Base-by-base conservation (phyloP, 2,888 invertebrate species). In the Deilephila porcellus region DNA sequence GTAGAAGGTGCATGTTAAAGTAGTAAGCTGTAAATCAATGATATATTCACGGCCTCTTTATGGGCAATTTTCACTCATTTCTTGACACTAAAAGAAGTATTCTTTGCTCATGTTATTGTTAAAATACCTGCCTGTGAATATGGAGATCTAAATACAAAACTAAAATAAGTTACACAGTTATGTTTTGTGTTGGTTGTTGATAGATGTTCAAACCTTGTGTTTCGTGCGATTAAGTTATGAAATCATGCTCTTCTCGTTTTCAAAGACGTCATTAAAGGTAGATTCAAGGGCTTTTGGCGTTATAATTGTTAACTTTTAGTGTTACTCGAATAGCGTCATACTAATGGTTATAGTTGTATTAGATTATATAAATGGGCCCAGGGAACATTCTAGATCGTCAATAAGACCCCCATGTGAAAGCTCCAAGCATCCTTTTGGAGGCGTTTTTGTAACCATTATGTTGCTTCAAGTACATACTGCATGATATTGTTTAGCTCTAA, bases 31-130 rank as follows among this genome's bases (percentile, higher is more conserved):
- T 85, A 89, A 87, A 88, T 86, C 81, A 80, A 86, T 81, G 85
- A 86, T 89, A 88, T 85, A 86, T 89, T 91, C 90, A 88, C 93
- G 93, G 92, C 92, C 92, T 91, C 91, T 89, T 90, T 91, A 85
- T 78, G 80, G 83, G 85, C 82, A 87, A 88, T 89, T 91, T 91
- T 92, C 37, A 73, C 63, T 73, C 37, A 19, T 67, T 67, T 73
- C 59, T 59, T 45, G 20, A 56, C 59, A 45, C 45, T 34, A 20
- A 74, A 63, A 56, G 20, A 63, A 34, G 56, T 45, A 37, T 52
- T 25, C 45, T 32, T 56, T 34, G 8, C 34, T 71, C 4, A n/a
- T n/a, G 14, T 8, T 29, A n/a, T n/a, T 2, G 52, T 34, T 19
- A 20, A 71, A 34, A 34, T 14, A 59, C 70, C 7, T 56, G 56